Conservation (phyloP, 2,797 vertebrate species). For the Tauraco hartlaubi region DNA sequence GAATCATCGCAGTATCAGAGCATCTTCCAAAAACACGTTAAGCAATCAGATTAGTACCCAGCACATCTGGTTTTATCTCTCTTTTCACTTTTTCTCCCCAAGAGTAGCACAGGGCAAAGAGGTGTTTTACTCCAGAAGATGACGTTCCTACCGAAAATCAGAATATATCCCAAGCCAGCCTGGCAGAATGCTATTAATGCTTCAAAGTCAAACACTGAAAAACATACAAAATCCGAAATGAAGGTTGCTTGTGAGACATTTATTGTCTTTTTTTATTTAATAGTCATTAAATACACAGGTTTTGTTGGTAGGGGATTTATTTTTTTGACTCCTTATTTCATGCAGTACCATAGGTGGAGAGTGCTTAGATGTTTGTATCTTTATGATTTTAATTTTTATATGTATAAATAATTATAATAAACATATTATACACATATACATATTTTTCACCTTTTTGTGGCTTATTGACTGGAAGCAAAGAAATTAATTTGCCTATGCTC, state of each 20-base stretch:
- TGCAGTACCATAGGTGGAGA: neutral
- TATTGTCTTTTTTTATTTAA: neutral
- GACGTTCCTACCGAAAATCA: neutral
- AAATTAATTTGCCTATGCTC: neutral
- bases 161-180: neutral
- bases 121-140: neutral
- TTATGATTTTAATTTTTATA: neutral
- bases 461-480: neutral
- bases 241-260: neutral
- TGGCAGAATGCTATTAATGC: neutral
- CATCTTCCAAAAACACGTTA: conserved; percentile 5
- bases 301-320: neutral
- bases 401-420: neutral
- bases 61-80: conserved; percentile 44
- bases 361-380: neutral
- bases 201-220: conserved; percentile 22
- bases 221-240: neutral
- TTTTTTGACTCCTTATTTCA: neutral
- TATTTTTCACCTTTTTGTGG: neutral
- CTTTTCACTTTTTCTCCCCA: neutral
- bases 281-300: neutral
- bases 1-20: conserved; percentile 22
- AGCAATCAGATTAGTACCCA: conserved; percentile 47
- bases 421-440: neutral
- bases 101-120: neutral